Conservation (phyloP, 2,113 vertebrate species). For the Gymnogyps californianus region DNA sequence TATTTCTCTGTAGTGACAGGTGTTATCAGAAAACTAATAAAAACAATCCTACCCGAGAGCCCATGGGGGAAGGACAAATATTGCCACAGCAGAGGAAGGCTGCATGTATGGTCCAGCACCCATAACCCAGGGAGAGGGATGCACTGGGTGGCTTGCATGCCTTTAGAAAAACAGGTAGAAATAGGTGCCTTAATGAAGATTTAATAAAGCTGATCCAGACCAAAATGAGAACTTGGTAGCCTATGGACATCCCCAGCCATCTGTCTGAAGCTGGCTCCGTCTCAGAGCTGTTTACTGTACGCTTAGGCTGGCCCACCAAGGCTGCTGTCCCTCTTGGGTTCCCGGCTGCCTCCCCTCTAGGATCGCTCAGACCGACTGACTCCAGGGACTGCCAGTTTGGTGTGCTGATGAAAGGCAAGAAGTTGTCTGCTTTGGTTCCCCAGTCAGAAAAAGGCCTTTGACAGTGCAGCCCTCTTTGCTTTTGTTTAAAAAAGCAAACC, state of each 20-base stretch:
- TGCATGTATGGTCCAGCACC: not conserved
- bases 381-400: fast-evolving
- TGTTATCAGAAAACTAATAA: not conserved
- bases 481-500: not conserved
- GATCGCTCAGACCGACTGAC: not conserved
- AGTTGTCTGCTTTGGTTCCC: not conserved
- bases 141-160: not conserved
- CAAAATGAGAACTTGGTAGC: not conserved
- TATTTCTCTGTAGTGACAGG: not conserved
- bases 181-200: not conserved
- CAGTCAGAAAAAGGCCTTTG: not conserved
- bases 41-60: not conserved
- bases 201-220: not conserved
- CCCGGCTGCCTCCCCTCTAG: not conserved
- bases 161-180: not conserved
- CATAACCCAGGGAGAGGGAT: not conserved
- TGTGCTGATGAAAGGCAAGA: not conserved
- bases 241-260: not conserved
- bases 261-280: not conserved
- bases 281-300: not conserved
- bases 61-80: not conserved
- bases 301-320: not conserved
- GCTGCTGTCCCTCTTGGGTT: not conserved
- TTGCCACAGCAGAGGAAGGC: not conserved
- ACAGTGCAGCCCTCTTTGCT: not conserved